phyloP scores from a whole-genome alignment of 2,797 vertebrate genomes.

The Cyclura pinguis region DNA sequence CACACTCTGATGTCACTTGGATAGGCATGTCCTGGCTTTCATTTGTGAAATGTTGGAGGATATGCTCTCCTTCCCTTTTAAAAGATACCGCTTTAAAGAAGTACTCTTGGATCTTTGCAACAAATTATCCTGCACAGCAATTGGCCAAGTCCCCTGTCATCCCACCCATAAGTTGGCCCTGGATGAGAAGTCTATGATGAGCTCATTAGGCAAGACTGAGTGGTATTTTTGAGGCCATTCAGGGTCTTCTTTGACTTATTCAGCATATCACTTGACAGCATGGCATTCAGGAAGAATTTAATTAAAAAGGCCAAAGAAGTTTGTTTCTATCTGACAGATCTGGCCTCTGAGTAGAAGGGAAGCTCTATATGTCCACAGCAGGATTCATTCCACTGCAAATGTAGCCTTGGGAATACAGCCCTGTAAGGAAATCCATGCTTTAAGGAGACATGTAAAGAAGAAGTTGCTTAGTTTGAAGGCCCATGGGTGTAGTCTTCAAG shows the following conservation, averaged over 20 bases:
- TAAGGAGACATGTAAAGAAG: background rate
- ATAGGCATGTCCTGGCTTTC: too few species aligned
- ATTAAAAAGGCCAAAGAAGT: conserved; percentile 19
- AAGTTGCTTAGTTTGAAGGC: background rate
- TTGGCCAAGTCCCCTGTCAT: background rate
- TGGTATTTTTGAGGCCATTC: conserved; percentile 58
- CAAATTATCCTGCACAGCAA: background rate
- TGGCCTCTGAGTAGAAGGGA: background rate
- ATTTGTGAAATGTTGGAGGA: too few species aligned
- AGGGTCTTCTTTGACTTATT: conserved; percentile 58
- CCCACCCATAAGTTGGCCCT: background rate
- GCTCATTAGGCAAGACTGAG: conserved; percentile 58
- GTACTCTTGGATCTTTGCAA: fast-evolving
- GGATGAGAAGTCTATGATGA: fast-evolving
- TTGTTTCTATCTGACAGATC: conserved; percentile 41
- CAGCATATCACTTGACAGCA: conserved; percentile 4
- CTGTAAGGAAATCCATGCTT: background rate
- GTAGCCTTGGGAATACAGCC: fast-evolving
- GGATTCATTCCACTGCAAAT: background rate
- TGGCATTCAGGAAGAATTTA: conserved; percentile 41
- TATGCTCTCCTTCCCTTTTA: too few species aligned
- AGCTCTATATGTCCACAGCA: conserved; percentile 7
- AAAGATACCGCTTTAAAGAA: background rate
- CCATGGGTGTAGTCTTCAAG: background rate
- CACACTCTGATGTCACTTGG: too few species aligned